A percentile compares a stretch with the other conserved stretches of the same genome.
phyloP scores from a whole-genome alignment of 64 coral and sea anemone genomes.

The Montipora sp. region DNA sequence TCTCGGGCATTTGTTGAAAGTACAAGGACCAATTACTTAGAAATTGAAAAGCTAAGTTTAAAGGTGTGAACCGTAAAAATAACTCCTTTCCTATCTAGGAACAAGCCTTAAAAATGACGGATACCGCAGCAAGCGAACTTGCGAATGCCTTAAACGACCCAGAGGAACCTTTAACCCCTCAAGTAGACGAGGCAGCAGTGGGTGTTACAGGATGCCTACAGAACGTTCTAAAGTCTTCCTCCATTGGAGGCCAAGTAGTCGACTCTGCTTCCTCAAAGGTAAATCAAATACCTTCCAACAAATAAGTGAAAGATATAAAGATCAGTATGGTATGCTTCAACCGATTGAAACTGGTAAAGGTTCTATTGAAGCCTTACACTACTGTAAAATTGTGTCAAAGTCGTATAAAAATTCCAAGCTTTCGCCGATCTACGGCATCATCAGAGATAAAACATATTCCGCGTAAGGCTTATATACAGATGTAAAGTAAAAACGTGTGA shows the following conservation, averaged over 20 bases:
- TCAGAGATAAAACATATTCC: no score
- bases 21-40: not conserved
- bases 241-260: not conserved
- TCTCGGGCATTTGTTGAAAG: not conserved
- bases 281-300: not conserved
- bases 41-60: not conserved
- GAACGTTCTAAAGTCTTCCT: slow-evolving; percentile 8
- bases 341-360: no score
- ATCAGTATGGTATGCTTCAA: no score
- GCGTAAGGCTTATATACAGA: no score
- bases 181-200: not conserved
- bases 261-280: not conserved
- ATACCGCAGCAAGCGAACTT: not conserved
- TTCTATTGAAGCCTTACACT: no score
- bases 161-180: slow-evolving; percentile 26
- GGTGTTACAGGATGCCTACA: slow-evolving; percentile 3
- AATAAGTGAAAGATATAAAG: not conserved
- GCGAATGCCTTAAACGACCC: not conserved
- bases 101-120: not conserved
- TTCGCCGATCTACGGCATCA: no score
- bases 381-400: no score
- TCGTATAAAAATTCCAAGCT: no score
- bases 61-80: not conserved
- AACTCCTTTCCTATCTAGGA: not conserved
- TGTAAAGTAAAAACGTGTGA: no score